These are phyloP conservation scores for Rhabdomys dilectus DNA, from an alignment of 2,113 vertebrate species.

Conservation along the genomic window DNA sequence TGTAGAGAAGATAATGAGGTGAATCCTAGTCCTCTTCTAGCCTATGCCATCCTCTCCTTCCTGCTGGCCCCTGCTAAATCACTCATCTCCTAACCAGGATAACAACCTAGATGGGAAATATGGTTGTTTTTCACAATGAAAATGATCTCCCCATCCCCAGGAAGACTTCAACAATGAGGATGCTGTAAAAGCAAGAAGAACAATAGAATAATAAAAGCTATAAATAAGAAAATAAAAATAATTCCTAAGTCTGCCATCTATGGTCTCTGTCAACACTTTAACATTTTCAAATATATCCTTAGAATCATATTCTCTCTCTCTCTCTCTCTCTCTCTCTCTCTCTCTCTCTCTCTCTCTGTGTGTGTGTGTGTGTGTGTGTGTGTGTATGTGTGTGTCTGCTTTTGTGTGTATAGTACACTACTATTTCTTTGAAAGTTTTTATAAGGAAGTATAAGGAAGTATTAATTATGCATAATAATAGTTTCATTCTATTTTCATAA, in stretches of 20 bases:
- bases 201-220: background rate
- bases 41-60: background rate
- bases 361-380: background rate
- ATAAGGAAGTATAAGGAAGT: too few relatives aligned
- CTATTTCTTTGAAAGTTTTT: background rate
- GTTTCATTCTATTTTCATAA: background rate
- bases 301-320: background rate
- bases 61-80: background rate
- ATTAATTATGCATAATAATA: background rate
- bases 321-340: background rate
- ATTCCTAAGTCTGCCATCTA: background rate
- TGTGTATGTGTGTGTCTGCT: background rate
- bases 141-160: background rate
- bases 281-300: background rate
- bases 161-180: background rate
- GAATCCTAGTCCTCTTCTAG: background rate
- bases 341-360: background rate
- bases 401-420: background rate
- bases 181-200: background rate
- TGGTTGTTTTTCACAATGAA: background rate
- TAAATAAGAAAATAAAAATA: conserved; percentile 17
- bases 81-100: background rate
- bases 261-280: background rate
- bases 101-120: background rate
- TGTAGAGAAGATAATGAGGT: background rate